These are phyloP conservation scores for Colletes latitarsis DNA, from an alignment of 1,140 invertebrate species.

Conservation along the genomic window DNA sequence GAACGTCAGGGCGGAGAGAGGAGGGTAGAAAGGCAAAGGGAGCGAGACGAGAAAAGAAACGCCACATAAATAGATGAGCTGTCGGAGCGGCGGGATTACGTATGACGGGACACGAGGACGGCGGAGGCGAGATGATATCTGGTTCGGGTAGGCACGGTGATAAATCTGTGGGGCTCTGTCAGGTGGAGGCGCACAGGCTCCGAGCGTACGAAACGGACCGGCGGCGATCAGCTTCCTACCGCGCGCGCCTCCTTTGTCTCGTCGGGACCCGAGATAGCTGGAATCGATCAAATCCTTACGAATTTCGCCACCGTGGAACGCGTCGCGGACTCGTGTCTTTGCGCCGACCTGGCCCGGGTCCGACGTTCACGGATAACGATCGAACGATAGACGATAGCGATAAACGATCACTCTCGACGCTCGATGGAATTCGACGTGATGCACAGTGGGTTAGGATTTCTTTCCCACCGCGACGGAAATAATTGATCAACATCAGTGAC, in stretches of 20 bases:
- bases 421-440: slow-evolving; percentile 19
- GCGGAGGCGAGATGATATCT: slow-evolving; percentile 79
- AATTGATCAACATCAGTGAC: no score
- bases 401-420: slow-evolving; percentile 40
- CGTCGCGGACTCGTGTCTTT: slow-evolving; percentile 37
- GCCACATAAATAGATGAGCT: slow-evolving; percentile 74
- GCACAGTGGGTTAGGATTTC: not conserved
- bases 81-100: slow-evolving; percentile 71
- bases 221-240: slow-evolving; percentile 54
- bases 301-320: slow-evolving; percentile 67
- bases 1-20: slow-evolving; percentile 13
- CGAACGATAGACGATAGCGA: slow-evolving; percentile 43
- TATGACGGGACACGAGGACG: slow-evolving; percentile 72
- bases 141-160: slow-evolving; percentile 74
- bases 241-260: slow-evolving; percentile 66
- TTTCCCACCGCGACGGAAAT: no score
- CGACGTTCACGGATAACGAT: slow-evolving; percentile 8
- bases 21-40: slow-evolving; percentile 27
- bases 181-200: slow-evolving; percentile 62
- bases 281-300: slow-evolving; percentile 73
- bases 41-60: slow-evolving; percentile 61
- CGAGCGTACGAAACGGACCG: slow-evolving; percentile 34
- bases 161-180: slow-evolving; percentile 76
- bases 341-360: not conserved
- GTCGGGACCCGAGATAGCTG: slow-evolving; percentile 66